phyloP scores from a whole-genome alignment of 1,140 invertebrate species.

The Dolichoris vasculosae region DNA sequence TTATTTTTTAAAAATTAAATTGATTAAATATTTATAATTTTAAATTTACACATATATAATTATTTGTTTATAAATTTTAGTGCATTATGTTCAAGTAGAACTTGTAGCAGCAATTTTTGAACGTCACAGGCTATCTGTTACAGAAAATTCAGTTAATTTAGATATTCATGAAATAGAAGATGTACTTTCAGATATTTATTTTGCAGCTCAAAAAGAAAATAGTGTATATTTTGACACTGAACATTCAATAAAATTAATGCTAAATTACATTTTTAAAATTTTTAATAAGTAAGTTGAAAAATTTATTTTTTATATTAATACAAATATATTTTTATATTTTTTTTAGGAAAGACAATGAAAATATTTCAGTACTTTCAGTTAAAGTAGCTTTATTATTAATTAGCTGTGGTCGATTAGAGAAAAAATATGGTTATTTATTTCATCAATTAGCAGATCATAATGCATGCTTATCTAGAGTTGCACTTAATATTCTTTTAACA shows the following conservation, averaged over 20 bases:
- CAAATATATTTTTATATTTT: conserved; percentile 33
- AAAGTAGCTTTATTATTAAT: conserved; percentile 76
- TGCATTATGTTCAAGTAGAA: conserved; percentile 75
- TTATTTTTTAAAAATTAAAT: conserved; percentile 50
- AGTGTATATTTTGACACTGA: conserved; percentile 71
- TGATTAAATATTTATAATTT: conserved; percentile 10
- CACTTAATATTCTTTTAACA: conserved; percentile 73
- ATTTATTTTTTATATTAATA: conserved; percentile 34
- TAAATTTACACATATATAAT: conserved; percentile 25
- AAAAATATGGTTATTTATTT: conserved; percentile 79
- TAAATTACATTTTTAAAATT: conserved; percentile 73
- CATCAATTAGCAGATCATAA: conserved; percentile 77
- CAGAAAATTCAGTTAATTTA: conserved; percentile 73
- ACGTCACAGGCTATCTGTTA: conserved; percentile 74
- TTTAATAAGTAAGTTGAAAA: conserved; percentile 73
- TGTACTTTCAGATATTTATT: conserved; percentile 76
- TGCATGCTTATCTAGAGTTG: conserved; percentile 74
- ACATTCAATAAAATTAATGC: conserved; percentile 71
- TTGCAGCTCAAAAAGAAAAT: conserved; percentile 73
- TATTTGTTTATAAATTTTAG: conserved; percentile 66
- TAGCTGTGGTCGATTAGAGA: conserved; percentile 74
- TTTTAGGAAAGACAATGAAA: conserved; percentile 71
- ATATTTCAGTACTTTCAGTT: conserved; percentile 73
- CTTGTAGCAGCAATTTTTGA: conserved; percentile 76
- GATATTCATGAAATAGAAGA: conserved; percentile 74